Conservation (phyloP, 1,140 invertebrate genomes). For the Tetramorium parvispinum region DNA sequence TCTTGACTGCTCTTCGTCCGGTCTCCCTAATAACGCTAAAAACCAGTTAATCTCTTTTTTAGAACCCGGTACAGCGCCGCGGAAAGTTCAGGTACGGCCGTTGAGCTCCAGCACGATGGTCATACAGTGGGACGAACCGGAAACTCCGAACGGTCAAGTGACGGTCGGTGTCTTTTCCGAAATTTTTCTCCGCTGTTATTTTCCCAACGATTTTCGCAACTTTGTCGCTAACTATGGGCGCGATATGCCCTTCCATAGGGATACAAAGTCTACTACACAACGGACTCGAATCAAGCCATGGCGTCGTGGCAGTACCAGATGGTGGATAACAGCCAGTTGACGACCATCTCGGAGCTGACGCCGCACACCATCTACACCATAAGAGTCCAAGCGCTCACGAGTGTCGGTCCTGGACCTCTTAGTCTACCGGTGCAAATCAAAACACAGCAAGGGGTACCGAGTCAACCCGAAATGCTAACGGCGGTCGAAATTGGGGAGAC, state of each 20-base stretch:
- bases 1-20: not conserved
- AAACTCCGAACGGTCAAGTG: slow-evolving; percentile 98
- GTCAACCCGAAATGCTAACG: slow-evolving; percentile 95
- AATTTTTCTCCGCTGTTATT: not conserved
- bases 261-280: slow-evolving; percentile 99
- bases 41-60: slow-evolving; percentile 62
- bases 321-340: slow-evolving; percentile 96
- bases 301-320: slow-evolving; percentile 96
- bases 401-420: slow-evolving; percentile 95
- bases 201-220: not conserved
- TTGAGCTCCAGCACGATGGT: slow-evolving; percentile 97
- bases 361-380: slow-evolving; percentile 97
- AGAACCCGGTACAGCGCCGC: slow-evolving; percentile 98
- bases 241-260: slow-evolving; percentile 88
- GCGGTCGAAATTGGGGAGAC: slow-evolving; percentile 93
- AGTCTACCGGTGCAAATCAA: slow-evolving; percentile 97
- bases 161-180: slow-evolving; percentile 88
- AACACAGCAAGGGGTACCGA: slow-evolving; percentile 98
- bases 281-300: slow-evolving; percentile 93
- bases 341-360: slow-evolving; percentile 96
- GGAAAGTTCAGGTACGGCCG: slow-evolving; percentile 96
- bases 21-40: not conserved
- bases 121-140: slow-evolving; percentile 98
- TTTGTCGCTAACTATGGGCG: slow-evolving; percentile 13
- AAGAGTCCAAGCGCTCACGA: slow-evolving; percentile 95